Evolutionary conservation across 2,888 invertebrate genomes (phyloP), one percentile per base, ranked within the genome.

Genomic region (Mimas tiliae): DNA sequence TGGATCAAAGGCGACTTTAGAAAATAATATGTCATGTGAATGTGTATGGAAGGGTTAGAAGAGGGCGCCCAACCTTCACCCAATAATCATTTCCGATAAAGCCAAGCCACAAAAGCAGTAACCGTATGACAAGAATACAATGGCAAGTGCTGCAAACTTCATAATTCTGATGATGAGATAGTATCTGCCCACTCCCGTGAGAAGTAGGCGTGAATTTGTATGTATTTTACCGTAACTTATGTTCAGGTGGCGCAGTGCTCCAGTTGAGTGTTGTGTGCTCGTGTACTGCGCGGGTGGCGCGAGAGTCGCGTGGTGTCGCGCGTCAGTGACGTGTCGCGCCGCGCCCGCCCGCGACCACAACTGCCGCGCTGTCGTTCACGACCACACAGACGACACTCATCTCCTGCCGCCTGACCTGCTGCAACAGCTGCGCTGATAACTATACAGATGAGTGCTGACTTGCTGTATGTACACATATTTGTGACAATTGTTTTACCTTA

Each of bases 361-460:
- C 72, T 80, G 78, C 65, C 73, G 67, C 52, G 47, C 21, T 38
- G 38, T 68, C 6, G 11, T 62, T 45, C 83, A 83, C 74, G 87
- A 86, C 78, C 70, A 81, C 75, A 86, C 86, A 6, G 83, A 83
- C 69, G 82, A 83, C 70, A 12, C 68, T 14, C 71, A 64, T 14
- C 75, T 83, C 11, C 67, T 79, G 72, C 80, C 83, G 19, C 68
- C 70, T 0, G 52, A 34, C 16, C 38, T 62, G 1, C 21, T 27
- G 12, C 33, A n/a, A n/a, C n/a, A n/a, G 42, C 52, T 21, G n/a
- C 50, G 6, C 38, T 27, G 27, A 27, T 4, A 27, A 38, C 42
- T 11, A 21, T 0, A 6, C 9, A 11, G 9, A 7, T n/a, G n/a
- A 0, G 4, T 4, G 4, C 27, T n/a, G n/a, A 27, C 47, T 6